Evolutionary conservation across 92 coral and sea anemone genomes (phyloP).

Genomic region (Porites rus): DNA sequence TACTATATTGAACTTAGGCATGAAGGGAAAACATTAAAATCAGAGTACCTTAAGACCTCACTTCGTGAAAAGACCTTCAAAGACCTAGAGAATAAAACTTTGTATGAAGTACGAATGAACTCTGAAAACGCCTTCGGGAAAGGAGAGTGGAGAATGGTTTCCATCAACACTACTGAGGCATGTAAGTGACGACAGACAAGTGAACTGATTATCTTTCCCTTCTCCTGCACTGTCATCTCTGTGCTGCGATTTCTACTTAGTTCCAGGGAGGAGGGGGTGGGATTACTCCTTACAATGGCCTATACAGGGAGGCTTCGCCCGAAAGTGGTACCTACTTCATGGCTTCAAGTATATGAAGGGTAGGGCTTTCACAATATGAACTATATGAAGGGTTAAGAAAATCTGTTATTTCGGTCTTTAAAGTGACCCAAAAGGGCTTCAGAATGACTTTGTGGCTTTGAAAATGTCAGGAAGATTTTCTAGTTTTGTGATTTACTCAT

Average conservation of each 20-base stretch:
- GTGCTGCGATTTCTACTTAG: too few relatives aligned
- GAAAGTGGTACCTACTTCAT: too few relatives aligned
- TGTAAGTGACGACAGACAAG: constrained; percentile 42
- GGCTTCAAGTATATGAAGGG: too few relatives aligned
- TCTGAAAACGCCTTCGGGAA: constrained; percentile 46
- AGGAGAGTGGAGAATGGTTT: constrained; percentile 57
- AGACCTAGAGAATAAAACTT: constrained; percentile 28
- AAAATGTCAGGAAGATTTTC: too few relatives aligned
- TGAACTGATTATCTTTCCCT: neutral
- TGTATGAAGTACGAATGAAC: constrained; percentile 52
- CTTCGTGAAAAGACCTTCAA: constrained; percentile 15
- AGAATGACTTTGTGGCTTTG: too few relatives aligned
- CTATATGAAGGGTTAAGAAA: too few relatives aligned
- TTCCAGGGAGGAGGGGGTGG: neutral
- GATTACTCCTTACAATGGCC: neutral
- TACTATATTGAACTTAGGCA: constrained; percentile 50
- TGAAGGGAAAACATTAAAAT: constrained; percentile 30
- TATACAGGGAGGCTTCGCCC: too few relatives aligned
- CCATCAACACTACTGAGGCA: constrained; percentile 39
- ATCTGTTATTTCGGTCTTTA: too few relatives aligned
- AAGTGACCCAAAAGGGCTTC: too few relatives aligned
- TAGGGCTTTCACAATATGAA: too few relatives aligned
- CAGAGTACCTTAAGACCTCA: constrained; percentile 26
- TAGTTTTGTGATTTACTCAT: too few relatives aligned
- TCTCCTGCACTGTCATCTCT: too few relatives aligned